Base-by-base conservation (phyloP, 1,140 invertebrate species). In the Achroia grisella region DNA sequence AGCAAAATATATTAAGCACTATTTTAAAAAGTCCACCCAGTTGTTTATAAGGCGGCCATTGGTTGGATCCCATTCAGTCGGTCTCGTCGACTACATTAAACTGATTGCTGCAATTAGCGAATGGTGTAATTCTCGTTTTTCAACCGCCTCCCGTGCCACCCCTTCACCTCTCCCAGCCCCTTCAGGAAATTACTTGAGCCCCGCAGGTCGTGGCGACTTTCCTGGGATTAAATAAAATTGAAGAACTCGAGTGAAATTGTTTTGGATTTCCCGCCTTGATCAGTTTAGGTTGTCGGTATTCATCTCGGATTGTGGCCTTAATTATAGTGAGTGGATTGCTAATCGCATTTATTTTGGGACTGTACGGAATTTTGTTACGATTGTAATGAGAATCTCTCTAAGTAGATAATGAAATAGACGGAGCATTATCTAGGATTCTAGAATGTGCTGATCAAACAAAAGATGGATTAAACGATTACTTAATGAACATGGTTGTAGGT, bases 21-120 rank as follows among this genome's bases (percentile, higher is more conserved):
- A 23, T 23, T 23, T 23, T 23, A 23, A 23, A 23, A 23, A 23
- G 17, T 23, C 17, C 28, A 15, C 33, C 27, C 31, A 56, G 46
- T 68, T 64, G 56, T 71, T 69, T 69, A 67, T 71, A 70, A 69
- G 62, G 53, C 46, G 40, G 50, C 60, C 61, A 66, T 61, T 58
- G 62, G 65, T 57, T 51, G 53, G 54, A 54, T 65, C 56, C 49
- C 56, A 69, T 67, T 71, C 63, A 71, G 70, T 64, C 57, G 58
- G 71, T 70, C 71, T 71, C 69, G 71, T 67, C 71, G 75, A 79
- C 75, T 79, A 82, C 78, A 82, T 82, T 82, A 82, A 74, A 79
- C 65, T 78, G 78, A 82, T 82, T 79, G 73, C 75, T 62, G 71
- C 72, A 82, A 82, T 82, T 82, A 82, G 75, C 69, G 78, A 72